Conservation (phyloP, 2,113 vertebrate genomes). For the Blennius ocellaris region DNA sequence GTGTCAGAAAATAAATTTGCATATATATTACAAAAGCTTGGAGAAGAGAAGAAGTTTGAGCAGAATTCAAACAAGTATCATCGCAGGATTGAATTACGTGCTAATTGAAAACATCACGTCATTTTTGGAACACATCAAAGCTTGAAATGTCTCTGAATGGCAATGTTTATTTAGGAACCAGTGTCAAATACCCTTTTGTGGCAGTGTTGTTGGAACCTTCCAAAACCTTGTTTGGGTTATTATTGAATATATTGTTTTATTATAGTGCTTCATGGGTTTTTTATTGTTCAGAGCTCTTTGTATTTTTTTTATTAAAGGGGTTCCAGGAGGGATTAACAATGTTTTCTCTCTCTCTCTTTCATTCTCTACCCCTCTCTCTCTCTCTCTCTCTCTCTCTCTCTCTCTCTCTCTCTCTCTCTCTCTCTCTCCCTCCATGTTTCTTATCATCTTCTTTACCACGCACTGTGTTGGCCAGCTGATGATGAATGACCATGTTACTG, state of each 20-base stretch:
- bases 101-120: conserved; percentile 57
- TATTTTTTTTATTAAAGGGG: not conserved
- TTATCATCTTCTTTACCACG: conserved; percentile 63
- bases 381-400: too few relatives aligned
- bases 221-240: not conserved
- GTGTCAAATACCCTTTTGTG: not conserved
- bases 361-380: conserved; percentile 5
- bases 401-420: conserved; percentile 13
- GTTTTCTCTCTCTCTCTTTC: conserved; percentile 10
- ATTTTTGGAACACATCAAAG: conserved; percentile 30
- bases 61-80: conserved; percentile 56
- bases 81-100: conserved; percentile 50
- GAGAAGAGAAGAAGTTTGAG: conserved; percentile 45
- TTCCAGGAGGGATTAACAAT: conserved; percentile 27
- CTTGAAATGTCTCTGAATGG: conserved; percentile 31
- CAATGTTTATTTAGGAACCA: conserved; percentile 28
- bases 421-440: conserved; percentile 38
- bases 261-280: too few relatives aligned
- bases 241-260: not conserved
- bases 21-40: conserved; percentile 72
- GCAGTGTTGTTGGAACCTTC: not conserved
- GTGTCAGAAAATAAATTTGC: conserved; percentile 68
- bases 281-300: not conserved
- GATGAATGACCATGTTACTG: conserved; percentile 68
- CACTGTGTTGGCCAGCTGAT: conserved; percentile 70